Percentiles rank a stretch among this genome's conserved stretches.
phyloP scores from a whole-genome alignment of 2,797 vertebrate species.

The Australoheros facetus region DNA sequence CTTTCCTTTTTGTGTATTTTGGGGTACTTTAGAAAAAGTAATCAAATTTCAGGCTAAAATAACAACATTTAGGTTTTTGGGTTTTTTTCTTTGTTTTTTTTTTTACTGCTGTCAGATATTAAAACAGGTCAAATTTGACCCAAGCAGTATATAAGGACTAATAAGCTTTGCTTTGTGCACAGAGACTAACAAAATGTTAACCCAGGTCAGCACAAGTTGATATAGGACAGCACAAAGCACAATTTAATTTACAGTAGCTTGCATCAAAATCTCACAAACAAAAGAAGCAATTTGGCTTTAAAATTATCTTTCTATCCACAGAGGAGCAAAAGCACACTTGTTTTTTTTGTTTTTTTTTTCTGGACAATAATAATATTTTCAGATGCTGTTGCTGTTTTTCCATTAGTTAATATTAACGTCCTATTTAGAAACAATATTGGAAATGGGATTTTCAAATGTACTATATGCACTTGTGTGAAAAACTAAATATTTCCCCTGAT shows the following conservation, averaged over 20 bases:
- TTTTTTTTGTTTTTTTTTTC: neutral
- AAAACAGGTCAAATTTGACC: neutral
- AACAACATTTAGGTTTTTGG: neutral
- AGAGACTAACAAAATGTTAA: conserved; percentile 21
- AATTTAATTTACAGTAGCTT: neutral
- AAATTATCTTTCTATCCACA: neutral
- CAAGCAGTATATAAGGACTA: neutral
- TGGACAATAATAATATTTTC: neutral
- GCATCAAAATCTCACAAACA: neutral
- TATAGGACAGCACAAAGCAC: neutral
- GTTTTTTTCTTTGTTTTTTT: too few relatives aligned
- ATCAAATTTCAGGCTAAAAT: neutral
- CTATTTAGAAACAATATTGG: too few relatives aligned
- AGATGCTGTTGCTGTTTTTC: neutral
- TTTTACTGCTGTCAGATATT: neutral
- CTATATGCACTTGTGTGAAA: too few relatives aligned
- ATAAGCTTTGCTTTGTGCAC: neutral
- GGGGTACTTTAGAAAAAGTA: too few relatives aligned
- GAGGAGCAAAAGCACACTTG: neutral
- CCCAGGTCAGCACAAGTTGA: conserved; percentile 2
- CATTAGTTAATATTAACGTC: too few relatives aligned
- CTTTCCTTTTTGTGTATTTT: too few relatives aligned
- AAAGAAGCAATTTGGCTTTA: neutral
- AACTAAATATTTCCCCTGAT: too few relatives aligned
- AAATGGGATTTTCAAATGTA: too few relatives aligned